Conservation (phyloP, 23 tunicate genomes). For the Pegea sp. region DNA sequence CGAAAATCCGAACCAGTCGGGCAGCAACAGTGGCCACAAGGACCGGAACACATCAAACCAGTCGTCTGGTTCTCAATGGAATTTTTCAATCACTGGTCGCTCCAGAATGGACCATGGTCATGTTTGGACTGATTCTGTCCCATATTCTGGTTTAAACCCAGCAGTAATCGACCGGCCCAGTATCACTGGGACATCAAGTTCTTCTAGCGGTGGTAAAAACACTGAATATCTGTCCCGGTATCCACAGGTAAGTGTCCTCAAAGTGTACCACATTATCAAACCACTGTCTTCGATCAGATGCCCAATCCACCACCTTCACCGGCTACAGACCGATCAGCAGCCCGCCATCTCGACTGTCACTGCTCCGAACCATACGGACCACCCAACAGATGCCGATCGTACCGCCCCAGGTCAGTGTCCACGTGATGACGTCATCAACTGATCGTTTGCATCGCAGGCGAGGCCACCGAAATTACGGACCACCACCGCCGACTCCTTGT, state of each 20-base stretch:
- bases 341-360: neutral
- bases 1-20: neutral
- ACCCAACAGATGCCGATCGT: neutral
- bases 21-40: neutral
- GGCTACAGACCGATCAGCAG: slow-evolving; percentile 36
- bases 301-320: slow-evolving; percentile 45
- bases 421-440: too few relatives aligned
- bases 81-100: too few relatives aligned
- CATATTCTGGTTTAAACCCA: too few relatives aligned
- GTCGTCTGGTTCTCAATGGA: too few relatives aligned
- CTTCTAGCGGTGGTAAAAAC: slow-evolving; percentile 3
- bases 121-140: too few relatives aligned
- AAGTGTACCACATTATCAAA: neutral
- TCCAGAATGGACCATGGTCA: too few relatives aligned
- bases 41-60: neutral
- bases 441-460: too few relatives aligned
- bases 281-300: too few relatives aligned
- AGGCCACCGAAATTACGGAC: neutral
- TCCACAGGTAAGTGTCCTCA: slow-evolving; percentile 1
- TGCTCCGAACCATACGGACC: neutral
- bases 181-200: slow-evolving; percentile 12
- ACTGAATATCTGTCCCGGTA: slow-evolving; percentile 1
- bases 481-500: neutral
- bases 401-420: neutral
- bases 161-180: too few relatives aligned